phyloP scores from a whole-genome alignment of 1,140 invertebrate genomes.

The Camponotus pennsylvanicus region DNA sequence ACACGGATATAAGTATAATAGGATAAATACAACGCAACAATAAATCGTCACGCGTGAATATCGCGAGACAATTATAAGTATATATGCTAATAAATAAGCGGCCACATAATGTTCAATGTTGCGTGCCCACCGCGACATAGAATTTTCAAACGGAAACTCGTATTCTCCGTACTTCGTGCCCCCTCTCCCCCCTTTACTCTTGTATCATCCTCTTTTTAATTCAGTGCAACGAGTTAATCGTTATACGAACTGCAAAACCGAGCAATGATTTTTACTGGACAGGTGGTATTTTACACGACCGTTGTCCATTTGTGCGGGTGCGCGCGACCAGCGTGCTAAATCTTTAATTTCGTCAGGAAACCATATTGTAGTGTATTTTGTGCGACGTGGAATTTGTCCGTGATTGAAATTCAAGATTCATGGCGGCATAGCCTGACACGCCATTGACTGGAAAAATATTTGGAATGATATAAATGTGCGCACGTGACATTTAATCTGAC shows the following conservation, averaged over 20 bases:
- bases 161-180: slow-evolving; percentile 40
- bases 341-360: slow-evolving; percentile 59
- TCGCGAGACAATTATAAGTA: slow-evolving; percentile 27
- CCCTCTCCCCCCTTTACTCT: too few relatives aligned
- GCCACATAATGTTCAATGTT: slow-evolving; percentile 14
- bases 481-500: slow-evolving; percentile 25
- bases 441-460: slow-evolving; percentile 19
- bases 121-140: slow-evolving; percentile 14
- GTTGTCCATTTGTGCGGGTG: slow-evolving; percentile 48
- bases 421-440: slow-evolving; percentile 11
- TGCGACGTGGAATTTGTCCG: slow-evolving; percentile 30
- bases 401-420: slow-evolving; percentile 72
- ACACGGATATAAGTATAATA: neutral
- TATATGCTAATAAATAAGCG: slow-evolving; percentile 55
- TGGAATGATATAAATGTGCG: slow-evolving; percentile 20
- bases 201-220: slow-evolving; percentile 52
- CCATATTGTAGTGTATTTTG: slow-evolving; percentile 41
- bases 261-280: slow-evolving; percentile 72
- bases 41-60: slow-evolving; percentile 11
- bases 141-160: slow-evolving; percentile 64
- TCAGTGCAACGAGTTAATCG: slow-evolving; percentile 53
- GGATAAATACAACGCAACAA: neutral
- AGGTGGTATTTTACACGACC: slow-evolving; percentile 68
- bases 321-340: slow-evolving; percentile 15
- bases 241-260: slow-evolving; percentile 61